Percentiles rank a stretch among this genome's conserved stretches.
These are phyloP conservation scores for Hyphantria cunea DNA, from an alignment of 1,140 invertebrate species.

Conservation along the genomic window DNA sequence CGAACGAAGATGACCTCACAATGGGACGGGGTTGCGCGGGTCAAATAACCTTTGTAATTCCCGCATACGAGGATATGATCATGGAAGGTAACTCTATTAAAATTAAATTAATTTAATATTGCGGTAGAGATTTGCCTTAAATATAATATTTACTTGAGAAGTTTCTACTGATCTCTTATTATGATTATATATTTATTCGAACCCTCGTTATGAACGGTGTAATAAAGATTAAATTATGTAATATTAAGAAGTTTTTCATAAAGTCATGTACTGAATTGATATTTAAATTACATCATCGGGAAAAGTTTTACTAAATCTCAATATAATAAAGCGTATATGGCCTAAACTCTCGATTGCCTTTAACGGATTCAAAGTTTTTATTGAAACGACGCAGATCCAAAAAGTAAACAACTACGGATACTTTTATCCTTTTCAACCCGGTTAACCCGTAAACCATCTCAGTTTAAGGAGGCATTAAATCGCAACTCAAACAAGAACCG, in stretches of 20 bases:
- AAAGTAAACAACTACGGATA: slow-evolving; percentile 72
- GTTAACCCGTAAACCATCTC: slow-evolving; percentile 80
- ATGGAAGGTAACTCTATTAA: slow-evolving; percentile 14
- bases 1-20: slow-evolving; percentile 44
- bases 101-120: slow-evolving; percentile 5
- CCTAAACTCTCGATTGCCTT: slow-evolving; percentile 38
- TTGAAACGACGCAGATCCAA: slow-evolving; percentile 59
- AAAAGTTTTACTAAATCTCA: slow-evolving; percentile 29
- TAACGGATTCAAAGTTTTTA: slow-evolving; percentile 72
- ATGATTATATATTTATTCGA: neutral
- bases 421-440: slow-evolving; percentile 75
- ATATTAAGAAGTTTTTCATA: too few relatives aligned
- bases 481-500: slow-evolving; percentile 80
- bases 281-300: slow-evolving; percentile 16
- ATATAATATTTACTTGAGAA: neutral
- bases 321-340: slow-evolving; percentile 30
- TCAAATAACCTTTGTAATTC: slow-evolving; percentile 28
- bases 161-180: neutral
- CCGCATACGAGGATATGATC: neutral
- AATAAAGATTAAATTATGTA: too few relatives aligned
- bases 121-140: slow-evolving; percentile 1
- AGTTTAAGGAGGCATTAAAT: slow-evolving; percentile 81
- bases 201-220: neutral
- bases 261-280: neutral
- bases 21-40: slow-evolving; percentile 27